Evolutionary conservation across 1,140 invertebrate species (phyloP).

Genomic region (Maniola jurtina): DNA sequence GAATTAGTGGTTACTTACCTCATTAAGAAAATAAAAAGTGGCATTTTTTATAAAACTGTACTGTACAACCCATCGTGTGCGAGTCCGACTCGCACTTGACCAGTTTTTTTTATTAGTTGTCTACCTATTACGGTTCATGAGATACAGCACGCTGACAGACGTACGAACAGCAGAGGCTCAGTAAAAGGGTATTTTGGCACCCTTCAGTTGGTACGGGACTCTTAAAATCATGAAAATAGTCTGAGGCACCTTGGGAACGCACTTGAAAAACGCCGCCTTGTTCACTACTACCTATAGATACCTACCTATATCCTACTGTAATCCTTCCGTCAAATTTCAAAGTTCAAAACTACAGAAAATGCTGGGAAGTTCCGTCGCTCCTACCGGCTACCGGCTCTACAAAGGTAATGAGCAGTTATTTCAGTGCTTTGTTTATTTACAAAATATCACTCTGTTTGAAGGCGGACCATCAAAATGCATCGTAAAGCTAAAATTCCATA

Average conservation of each 20-base stretch:
- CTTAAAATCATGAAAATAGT: not conserved
- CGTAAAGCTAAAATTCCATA: conserved; percentile 77
- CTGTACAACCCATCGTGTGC: too few relatives aligned
- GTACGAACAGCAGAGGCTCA: too few relatives aligned
- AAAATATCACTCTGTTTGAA: conserved; percentile 78
- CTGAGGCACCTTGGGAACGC: conserved; percentile 25
- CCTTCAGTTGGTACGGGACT: not conserved
- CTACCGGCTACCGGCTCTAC: conserved; percentile 70
- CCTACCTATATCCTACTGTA: conserved; percentile 43
- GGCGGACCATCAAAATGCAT: conserved; percentile 77
- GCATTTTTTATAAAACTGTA: too few relatives aligned
- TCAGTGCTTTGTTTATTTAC: conserved; percentile 77
- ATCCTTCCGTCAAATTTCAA: conserved; percentile 46
- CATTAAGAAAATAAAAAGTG: too few relatives aligned
- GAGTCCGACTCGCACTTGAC: too few relatives aligned
- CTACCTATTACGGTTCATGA: too few relatives aligned
- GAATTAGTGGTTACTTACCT: too few relatives aligned
- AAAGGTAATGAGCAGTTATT: conserved; percentile 77
- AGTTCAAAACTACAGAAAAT: conserved; percentile 51
- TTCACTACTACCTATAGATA: too few relatives aligned
- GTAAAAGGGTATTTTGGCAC: too few relatives aligned
- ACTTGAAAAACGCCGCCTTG: conserved; percentile 30
- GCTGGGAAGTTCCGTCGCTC: conserved; percentile 56
- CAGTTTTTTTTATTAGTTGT: too few relatives aligned
- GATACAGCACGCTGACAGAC: too few relatives aligned